Percentiles rank a stretch among this genome's conserved stretches.
Conservation (phyloP, 2,113 vertebrate genomes). For the Xenopus laevis region DNA sequence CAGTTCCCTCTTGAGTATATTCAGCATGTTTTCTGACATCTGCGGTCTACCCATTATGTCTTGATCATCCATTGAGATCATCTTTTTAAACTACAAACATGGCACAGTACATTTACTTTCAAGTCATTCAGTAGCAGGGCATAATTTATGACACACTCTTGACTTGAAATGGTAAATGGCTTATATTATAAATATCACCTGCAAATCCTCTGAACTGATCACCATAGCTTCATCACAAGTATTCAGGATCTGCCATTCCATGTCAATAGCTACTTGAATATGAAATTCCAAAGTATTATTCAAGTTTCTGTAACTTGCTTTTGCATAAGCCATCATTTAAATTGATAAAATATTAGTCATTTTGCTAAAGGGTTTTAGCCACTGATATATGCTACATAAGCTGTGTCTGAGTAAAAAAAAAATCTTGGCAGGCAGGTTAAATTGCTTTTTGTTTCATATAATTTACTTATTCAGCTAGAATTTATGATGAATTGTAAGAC, state of each 20-base stretch:
- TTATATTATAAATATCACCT: conserved; percentile 35
- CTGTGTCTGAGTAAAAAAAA: conserved; percentile 1
- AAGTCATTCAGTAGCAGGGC: conserved; percentile 18
- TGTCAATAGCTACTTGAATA: conserved; percentile 18
- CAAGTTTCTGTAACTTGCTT: conserved; percentile 9
- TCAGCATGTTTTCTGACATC: conserved; percentile 17
- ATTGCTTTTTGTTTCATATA: conserved; percentile 16
- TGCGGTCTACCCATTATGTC: conserved; percentile 17
- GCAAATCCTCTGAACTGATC: conserved; percentile 26
- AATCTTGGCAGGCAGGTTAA: not conserved
- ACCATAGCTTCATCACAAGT: not conserved
- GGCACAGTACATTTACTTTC: conserved; percentile 19
- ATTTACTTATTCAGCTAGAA: conserved; percentile 15
- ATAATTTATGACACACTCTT: conserved; percentile 22
- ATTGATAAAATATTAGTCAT: conserved; percentile 15
- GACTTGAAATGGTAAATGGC: conserved; percentile 17
- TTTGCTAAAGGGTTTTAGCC: not conserved
- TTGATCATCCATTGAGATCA: conserved; percentile 31
- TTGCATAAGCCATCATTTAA: not conserved
- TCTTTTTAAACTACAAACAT: conserved; percentile 13
- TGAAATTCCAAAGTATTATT: not conserved
- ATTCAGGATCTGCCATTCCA: conserved; percentile 2
- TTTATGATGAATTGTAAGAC: conserved; percentile 25
- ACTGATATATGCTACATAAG: not conserved
- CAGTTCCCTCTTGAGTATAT: conserved; percentile 5